Conservation (phyloP, 2,797 vertebrate species). For the Glossophaga mutica region DNA sequence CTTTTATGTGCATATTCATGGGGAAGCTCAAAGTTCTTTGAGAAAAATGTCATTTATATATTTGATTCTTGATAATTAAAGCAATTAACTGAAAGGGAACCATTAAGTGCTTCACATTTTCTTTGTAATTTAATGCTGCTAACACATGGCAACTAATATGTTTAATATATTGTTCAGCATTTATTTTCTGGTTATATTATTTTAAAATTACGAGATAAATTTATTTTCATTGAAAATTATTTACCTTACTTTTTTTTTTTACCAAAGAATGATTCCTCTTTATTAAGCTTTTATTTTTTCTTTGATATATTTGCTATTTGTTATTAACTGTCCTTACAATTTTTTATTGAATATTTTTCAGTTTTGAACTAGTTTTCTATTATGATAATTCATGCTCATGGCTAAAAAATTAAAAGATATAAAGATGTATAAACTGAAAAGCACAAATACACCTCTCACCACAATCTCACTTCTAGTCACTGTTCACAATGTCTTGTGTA, state of each 20-base stretch:
- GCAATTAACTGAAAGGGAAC: slow-evolving; percentile 44
- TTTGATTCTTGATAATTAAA: slow-evolving; percentile 49
- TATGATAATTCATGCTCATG: neutral
- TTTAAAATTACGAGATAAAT: slow-evolving; percentile 42
- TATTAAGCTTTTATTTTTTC: slow-evolving; percentile 1
- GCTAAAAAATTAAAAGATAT: slow-evolving; percentile 13
- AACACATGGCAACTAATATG: neutral
- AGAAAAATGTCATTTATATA: slow-evolving; percentile 59
- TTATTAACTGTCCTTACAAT: neutral
- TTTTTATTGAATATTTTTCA: slow-evolving; percentile 26
- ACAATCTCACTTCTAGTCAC: neutral
- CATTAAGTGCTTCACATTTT: slow-evolving; percentile 52
- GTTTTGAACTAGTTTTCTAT: slow-evolving; percentile 17
- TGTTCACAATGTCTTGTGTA: neutral
- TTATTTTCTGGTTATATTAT: slow-evolving; percentile 59
- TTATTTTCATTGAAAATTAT: slow-evolving; percentile 54
- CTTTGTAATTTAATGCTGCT: slow-evolving; percentile 4
- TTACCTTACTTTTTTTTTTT: slow-evolving; percentile 25
- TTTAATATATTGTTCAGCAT: slow-evolving; percentile 19
- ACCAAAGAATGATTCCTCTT: neutral
- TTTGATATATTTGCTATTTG: slow-evolving; percentile 41
- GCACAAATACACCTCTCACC: neutral
- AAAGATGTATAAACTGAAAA: neutral
- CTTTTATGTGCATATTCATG: slow-evolving; percentile 60
- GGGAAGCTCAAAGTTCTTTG: slow-evolving; percentile 30